These are phyloP conservation scores for Odontesthes bonariensis DNA, from an alignment of 2,113 vertebrate species.

Conservation along the genomic window DNA sequence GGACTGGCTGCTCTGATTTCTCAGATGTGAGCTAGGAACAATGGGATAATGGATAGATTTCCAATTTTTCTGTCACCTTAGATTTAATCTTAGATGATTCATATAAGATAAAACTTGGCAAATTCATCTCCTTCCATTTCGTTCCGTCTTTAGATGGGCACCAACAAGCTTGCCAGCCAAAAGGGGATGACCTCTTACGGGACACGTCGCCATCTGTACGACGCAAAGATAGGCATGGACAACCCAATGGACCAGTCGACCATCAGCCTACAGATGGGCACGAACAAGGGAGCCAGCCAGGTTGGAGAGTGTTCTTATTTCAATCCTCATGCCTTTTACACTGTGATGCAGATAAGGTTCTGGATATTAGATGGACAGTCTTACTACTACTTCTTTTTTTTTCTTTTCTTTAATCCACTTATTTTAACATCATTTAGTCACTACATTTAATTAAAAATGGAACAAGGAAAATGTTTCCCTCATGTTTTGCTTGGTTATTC, in stretches of 20 bases:
- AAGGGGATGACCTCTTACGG: constrained; percentile 97
- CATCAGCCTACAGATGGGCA: constrained; percentile 97
- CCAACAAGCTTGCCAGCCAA: constrained; percentile 95
- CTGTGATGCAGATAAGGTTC: background rate
- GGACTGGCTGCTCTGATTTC: background rate
- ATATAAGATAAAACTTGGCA: background rate
- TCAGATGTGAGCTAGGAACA: background rate
- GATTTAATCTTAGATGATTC: background rate
- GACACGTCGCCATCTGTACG: constrained; percentile 92
- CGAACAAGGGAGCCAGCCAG: constrained; percentile 95
- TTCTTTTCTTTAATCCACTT: no score
- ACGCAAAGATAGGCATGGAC: constrained; percentile 90
- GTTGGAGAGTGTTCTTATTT: constrained; percentile 64
- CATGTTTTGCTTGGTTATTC: no score
- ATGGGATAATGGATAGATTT: background rate
- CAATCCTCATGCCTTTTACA: background rate
- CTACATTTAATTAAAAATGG: no score
- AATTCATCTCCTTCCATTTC: background rate
- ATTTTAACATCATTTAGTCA: no score
- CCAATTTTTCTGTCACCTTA: background rate
- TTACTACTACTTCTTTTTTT: no score
- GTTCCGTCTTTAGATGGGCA: constrained; percentile 88
- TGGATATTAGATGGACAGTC: no score
- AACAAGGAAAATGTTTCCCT: no score
- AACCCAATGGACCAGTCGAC: constrained; percentile 92